Base-by-base conservation (phyloP, 1,140 invertebrate genomes). In the Zaprionus africanus region DNA sequence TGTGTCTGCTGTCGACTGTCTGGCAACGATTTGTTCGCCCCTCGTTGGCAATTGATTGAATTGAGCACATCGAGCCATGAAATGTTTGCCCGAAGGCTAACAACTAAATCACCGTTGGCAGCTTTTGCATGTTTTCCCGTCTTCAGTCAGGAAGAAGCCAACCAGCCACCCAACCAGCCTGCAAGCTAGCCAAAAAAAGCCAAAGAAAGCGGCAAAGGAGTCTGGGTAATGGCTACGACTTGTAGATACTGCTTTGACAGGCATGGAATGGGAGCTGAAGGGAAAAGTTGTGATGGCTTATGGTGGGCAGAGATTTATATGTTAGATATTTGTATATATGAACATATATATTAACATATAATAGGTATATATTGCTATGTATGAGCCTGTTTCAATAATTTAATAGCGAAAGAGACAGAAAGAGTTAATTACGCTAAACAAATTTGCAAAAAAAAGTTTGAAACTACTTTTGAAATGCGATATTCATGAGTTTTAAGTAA, bases 31-130 rank as follows among this genome's bases (percentile, higher is more conserved):
- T 77, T 77, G 75, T 66, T 62, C 75, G 70, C 70, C 63, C 70
- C 71, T 71, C 67, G 73, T 76, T 71, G 67, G 57, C 75, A 77
- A 77, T 77, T 77, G 75, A 77, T 77, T 77, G 75, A 77, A 77
- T 77, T 77, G 75, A 77, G 70, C 75, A 77, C 75, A 77, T 77
- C 71, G 75, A 73, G 75, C 70, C 75, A 77, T 77, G 75, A 77
- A 77, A 73, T 77, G 75, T 77, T 77, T 77, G 75, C 68, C 70
- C 70, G 75, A 72, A 62, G 75, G 75, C 75, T 77, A 77, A 77
- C 75, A 77, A 67, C 75, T 77, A 77, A 77, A 77, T 77, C 75
- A 77, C 75, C 75, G 75, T 77, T 77, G 75, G 75, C 75, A 73
- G 75, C 70, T 70, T 71, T 77, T 77, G 75, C 75, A 77, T 77